phyloP scores from a whole-genome alignment of 2,888 invertebrate genomes.

The Apeira syringaria region DNA sequence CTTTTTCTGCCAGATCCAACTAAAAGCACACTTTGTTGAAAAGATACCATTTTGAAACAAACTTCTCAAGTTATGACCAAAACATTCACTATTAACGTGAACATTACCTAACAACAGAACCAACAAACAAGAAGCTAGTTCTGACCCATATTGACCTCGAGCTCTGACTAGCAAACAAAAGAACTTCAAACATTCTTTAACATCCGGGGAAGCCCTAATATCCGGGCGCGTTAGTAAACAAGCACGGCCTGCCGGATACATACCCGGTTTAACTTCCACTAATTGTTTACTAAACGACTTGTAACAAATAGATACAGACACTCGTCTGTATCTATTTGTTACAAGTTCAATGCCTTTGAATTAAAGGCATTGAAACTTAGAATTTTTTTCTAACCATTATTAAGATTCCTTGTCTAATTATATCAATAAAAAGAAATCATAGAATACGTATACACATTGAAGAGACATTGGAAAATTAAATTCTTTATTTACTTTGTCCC shows the following conservation, averaged over 20 bases:
- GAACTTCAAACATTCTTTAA: slow-evolving; percentile 46
- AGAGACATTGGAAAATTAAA: no score
- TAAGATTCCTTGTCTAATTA: no score
- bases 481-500: no score
- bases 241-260: slow-evolving; percentile 67
- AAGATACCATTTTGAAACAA: no score
- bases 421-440: no score
- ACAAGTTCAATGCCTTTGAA: no score
- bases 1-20: no score
- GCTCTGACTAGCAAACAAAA: slow-evolving; percentile 14
- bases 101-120: slow-evolving; percentile 6
- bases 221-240: slow-evolving; percentile 64
- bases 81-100: background rate
- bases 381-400: no score
- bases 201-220: slow-evolving; percentile 74
- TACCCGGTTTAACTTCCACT: slow-evolving; percentile 56
- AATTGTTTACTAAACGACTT: slow-evolving; percentile 64
- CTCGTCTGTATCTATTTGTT: slow-evolving; percentile 41
- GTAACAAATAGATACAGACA: slow-evolving; percentile 52
- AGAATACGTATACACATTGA: no score
- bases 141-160: slow-evolving; percentile 14
- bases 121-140: slow-evolving; percentile 11
- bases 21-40: no score
- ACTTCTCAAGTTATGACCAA: no score
- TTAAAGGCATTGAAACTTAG: no score